These are phyloP conservation scores for Jacana jacana DNA, from an alignment of 2,113 vertebrate species.

Conservation along the genomic window DNA sequence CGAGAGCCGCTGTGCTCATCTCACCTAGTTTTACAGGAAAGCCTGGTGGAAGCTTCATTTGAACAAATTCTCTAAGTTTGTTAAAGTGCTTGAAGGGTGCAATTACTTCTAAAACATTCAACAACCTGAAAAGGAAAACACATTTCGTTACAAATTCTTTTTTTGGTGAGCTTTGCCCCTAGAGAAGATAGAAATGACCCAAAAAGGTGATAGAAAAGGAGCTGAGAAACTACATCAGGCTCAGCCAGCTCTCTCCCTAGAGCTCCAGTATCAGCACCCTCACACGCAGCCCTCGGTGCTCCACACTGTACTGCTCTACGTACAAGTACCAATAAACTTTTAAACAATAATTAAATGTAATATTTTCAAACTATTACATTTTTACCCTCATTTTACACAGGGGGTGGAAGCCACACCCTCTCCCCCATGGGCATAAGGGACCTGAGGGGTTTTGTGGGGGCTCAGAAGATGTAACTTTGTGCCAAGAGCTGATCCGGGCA, in stretches of 20 bases:
- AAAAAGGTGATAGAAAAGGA: neutral
- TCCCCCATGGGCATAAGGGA: rapidly evolving
- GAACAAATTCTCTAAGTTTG: slow-evolving; percentile 99
- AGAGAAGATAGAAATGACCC: neutral
- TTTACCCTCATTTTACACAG: rapidly evolving
- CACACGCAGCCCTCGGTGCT: rapidly evolving
- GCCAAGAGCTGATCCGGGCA: neutral
- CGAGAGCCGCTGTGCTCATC: neutral
- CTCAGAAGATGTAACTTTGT: neutral
- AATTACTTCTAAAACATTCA: slow-evolving; percentile 98
- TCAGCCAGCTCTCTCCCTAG: neutral
- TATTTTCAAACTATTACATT: too few relatives aligned
- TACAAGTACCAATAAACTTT: too few relatives aligned
- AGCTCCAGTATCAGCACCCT: neutral
- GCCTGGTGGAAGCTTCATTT: slow-evolving; percentile 99
- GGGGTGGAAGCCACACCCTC: neutral
- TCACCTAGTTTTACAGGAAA: slow-evolving; percentile 98
- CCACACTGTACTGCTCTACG: rapidly evolving
- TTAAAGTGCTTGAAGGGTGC: slow-evolving; percentile 99
- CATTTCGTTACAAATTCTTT: neutral
- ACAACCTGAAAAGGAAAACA: slow-evolving; percentile 79
- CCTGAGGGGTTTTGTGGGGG: neutral
- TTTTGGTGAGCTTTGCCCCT: neutral
- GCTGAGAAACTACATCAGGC: neutral
- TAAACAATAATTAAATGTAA: too few relatives aligned